Conservation (phyloP, 2,888 invertebrate genomes). For the Sepiola atlantica region DNA sequence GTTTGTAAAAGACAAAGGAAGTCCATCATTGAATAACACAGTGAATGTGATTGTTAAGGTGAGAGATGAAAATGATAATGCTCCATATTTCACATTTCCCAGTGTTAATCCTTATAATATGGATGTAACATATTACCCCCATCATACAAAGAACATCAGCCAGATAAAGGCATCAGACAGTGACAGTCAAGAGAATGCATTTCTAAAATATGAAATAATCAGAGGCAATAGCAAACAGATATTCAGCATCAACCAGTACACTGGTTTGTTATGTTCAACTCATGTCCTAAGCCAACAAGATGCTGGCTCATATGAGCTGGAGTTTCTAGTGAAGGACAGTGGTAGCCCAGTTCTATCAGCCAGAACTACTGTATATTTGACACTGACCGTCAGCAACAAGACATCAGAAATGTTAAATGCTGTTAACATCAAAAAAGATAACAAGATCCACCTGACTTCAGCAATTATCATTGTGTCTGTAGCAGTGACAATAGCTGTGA, state of each 20-base stretch:
- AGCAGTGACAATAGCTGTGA: conserved; percentile 32
- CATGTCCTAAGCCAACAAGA: conserved; percentile 32
- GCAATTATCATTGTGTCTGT: neutral
- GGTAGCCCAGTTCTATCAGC: conserved; percentile 21
- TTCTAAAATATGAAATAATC: conserved; percentile 32
- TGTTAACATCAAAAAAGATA: neutral
- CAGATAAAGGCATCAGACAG: conserved; percentile 19
- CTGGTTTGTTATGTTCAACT: conserved; percentile 20
- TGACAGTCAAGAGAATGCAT: conserved; percentile 9
- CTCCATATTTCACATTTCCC: conserved; percentile 22
- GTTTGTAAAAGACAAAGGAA: conserved; percentile 13
- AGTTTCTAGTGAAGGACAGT: neutral
- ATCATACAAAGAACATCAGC: neutral
- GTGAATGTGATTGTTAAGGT: conserved; percentile 12
- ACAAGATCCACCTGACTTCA: conserved; percentile 14
- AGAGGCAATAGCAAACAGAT: conserved; percentile 1
- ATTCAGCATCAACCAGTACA: conserved; percentile 20
- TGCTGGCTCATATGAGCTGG: neutral
- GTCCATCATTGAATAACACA: conserved; percentile 1
- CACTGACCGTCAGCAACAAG: neutral
- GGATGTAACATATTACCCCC: neutral
- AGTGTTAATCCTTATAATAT: conserved; percentile 1
- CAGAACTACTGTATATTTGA: neutral
- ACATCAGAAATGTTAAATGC: conserved; percentile 22
- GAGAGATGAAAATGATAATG: conserved; percentile 32